Percentiles rank a stretch among this genome's conserved stretches.
phyloP scores from a whole-genome alignment of 2,888 invertebrate species.

The Lepidonotus clava region DNA sequence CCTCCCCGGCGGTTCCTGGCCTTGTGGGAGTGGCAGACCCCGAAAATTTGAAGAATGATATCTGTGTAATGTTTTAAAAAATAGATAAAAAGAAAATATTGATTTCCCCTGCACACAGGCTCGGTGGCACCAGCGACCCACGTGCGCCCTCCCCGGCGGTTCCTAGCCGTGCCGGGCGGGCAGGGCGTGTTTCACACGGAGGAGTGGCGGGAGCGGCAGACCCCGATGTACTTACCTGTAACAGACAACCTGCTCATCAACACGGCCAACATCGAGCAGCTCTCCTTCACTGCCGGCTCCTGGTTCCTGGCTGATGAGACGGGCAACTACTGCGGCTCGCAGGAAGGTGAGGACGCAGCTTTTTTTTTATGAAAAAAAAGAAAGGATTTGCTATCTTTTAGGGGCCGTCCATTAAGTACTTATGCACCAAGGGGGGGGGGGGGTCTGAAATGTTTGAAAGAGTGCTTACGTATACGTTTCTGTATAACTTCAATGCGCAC shows the following conservation, averaged over 20 bases:
- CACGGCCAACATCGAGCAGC: conserved; percentile 35
- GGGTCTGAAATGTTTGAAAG: too few species aligned
- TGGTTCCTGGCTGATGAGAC: conserved; percentile 53
- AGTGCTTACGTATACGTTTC: too few species aligned
- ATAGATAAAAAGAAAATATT: too few species aligned
- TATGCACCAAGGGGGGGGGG: too few species aligned
- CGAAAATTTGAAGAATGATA: too few species aligned
- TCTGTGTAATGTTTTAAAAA: too few species aligned
- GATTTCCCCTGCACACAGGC: too few species aligned
- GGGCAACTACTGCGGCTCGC: conserved; percentile 48
- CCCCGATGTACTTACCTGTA: conserved; percentile 48
- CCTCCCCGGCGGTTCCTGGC: conserved; percentile 37
- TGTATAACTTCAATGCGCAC: too few species aligned
- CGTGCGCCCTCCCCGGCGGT: background rate
- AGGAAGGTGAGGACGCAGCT: conserved; percentile 43
- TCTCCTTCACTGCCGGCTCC: conserved; percentile 49
- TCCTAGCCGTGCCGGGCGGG: conserved; percentile 34
- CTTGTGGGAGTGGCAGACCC: conserved; percentile 11
- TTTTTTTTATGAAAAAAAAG: background rate
- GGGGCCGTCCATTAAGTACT: too few species aligned
- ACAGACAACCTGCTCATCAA: conserved; percentile 54
- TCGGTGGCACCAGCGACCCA: background rate
- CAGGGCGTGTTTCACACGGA: conserved; percentile 53
- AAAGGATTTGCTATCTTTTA: too few species aligned
- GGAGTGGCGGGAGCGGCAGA: conserved; percentile 34